phyloP scores from a whole-genome alignment of 2,797 vertebrate species.

The Caiman crocodilus region DNA sequence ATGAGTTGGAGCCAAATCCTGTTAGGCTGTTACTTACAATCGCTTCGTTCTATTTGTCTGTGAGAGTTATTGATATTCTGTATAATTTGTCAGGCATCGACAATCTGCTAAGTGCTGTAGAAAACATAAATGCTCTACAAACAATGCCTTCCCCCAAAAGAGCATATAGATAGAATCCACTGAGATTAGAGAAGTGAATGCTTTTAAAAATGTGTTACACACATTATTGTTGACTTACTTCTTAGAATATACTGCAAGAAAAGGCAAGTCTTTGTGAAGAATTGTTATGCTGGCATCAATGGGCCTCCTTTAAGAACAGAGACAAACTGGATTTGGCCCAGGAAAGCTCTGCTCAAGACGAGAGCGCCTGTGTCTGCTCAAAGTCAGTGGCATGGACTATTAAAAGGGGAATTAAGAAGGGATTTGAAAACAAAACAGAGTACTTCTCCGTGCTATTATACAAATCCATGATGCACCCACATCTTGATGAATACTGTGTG shows the following conservation, averaged over 20 bases:
- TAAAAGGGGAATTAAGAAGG: too few relatives aligned
- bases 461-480: too few relatives aligned
- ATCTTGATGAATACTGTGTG: too few relatives aligned
- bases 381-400: not conserved
- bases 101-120: not conserved
- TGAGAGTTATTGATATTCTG: not conserved
- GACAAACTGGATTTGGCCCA: not conserved
- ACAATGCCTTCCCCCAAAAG: not conserved
- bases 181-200: not conserved
- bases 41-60: accelerated
- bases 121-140: not conserved
- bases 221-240: not conserved
- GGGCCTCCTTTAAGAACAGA: not conserved
- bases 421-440: too few relatives aligned
- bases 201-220: not conserved
- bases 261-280: not conserved
- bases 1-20: not conserved
- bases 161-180: not conserved
- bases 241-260: not conserved
- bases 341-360: not conserved
- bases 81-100: not conserved
- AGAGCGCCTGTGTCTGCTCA: not conserved
- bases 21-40: not conserved
- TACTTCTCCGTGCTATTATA: too few relatives aligned
- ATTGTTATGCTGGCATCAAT: not conserved